A percentile compares a stretch with the other conserved stretches of the same genome.
phyloP scores from a whole-genome alignment of 2,797 vertebrate genomes.

The Mormyrops attenuatus region DNA sequence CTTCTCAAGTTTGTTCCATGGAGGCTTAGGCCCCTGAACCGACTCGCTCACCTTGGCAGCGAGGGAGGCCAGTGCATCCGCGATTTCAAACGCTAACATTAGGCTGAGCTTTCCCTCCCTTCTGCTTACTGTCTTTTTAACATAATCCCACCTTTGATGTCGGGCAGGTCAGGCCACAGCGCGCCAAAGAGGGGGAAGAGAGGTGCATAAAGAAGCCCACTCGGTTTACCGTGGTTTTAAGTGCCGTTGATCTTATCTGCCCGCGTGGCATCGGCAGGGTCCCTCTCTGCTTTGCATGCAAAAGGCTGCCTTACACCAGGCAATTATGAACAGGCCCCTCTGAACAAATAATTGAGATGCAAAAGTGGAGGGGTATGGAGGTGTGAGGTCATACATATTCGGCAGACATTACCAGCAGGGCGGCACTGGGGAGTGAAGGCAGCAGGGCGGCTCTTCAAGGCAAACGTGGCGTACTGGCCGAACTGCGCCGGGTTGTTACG shows the following conservation, averaged over 20 bases:
- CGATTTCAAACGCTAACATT: constrained; percentile 85
- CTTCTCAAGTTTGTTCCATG: constrained; percentile 5
- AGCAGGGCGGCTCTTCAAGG: neutral
- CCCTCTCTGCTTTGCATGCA: constrained; percentile 87
- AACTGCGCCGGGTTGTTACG: neutral
- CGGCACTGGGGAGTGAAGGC: constrained; percentile 3
- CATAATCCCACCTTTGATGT: constrained; percentile 92
- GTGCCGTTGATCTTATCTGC: constrained; percentile 62
- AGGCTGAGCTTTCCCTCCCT: constrained; percentile 74
- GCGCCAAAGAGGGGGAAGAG: constrained; percentile 63
- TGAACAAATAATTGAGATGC: constrained; percentile 91
- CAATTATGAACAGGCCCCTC: constrained; percentile 69
- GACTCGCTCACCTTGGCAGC: constrained; percentile 14
- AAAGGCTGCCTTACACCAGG: constrained; percentile 75
- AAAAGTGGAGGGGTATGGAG: constrained; percentile 68
- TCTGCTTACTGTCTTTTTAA: constrained; percentile 65
- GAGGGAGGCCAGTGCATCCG: constrained; percentile 56
- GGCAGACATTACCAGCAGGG: constrained; percentile 50
- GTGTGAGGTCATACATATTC: constrained; percentile 63
- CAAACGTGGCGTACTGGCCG: neutral
- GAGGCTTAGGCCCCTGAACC: constrained; percentile 40
- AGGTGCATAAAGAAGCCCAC: constrained; percentile 64
- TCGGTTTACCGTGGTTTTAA: constrained; percentile 67
- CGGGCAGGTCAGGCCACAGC: constrained; percentile 69
- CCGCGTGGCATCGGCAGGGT: constrained; percentile 67